Percentiles rank a stretch among this genome's conserved stretches.
These are phyloP conservation scores for Seriola rivoliana DNA, from an alignment of 2,113 vertebrate genomes.

Conservation along the genomic window DNA sequence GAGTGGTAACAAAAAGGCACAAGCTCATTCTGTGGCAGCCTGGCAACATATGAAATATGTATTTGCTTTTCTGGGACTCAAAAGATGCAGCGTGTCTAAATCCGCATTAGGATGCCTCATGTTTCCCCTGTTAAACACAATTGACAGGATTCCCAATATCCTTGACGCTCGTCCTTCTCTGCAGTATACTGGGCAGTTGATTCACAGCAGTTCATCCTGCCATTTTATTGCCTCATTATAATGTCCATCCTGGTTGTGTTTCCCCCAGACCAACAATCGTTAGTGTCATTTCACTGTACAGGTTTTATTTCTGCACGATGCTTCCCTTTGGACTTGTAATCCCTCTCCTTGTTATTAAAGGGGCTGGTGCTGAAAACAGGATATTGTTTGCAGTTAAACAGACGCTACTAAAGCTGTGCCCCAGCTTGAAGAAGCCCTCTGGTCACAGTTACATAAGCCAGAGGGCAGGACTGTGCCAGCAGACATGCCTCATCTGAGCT, in stretches of 20 bases:
- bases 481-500: slow-evolving; percentile 59
- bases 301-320: slow-evolving; percentile 9
- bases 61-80: background rate
- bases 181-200: slow-evolving; percentile 3
- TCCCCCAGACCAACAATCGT: slow-evolving; percentile 6
- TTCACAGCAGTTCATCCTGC: slow-evolving; percentile 5
- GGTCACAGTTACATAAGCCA: slow-evolving; percentile 35
- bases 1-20: slow-evolving; percentile 63
- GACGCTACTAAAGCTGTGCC: slow-evolving; percentile 1
- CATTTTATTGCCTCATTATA: slow-evolving; percentile 35
- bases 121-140: slow-evolving; percentile 22
- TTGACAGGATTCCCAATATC: slow-evolving; percentile 1
- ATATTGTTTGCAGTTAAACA: slow-evolving; percentile 11
- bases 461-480: slow-evolving; percentile 15
- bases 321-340: background rate
- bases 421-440: slow-evolving; percentile 26
- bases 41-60: slow-evolving; percentile 46
- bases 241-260: slow-evolving; percentile 1
- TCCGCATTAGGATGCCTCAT: background rate
- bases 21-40: slow-evolving; percentile 64
- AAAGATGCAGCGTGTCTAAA: background rate
- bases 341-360: slow-evolving; percentile 1
- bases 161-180: background rate
- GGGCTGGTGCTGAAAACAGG: background rate
- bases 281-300: background rate